These are phyloP conservation scores for Danio jaintianensis DNA, from an alignment of 2,797 vertebrate species.

Conservation along the genomic window DNA sequence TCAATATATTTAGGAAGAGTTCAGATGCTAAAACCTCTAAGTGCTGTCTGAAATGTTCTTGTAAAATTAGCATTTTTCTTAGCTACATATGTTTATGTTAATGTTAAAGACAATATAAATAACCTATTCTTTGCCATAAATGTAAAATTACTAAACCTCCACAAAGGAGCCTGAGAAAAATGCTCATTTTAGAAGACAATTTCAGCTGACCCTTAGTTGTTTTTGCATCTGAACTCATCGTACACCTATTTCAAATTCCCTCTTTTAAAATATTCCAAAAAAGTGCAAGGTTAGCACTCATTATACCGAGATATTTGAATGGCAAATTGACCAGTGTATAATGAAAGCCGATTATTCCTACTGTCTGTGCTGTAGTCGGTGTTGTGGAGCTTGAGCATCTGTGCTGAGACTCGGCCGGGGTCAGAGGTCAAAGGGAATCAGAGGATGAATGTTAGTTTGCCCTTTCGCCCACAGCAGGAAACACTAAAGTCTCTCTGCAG, in stretches of 20 bases:
- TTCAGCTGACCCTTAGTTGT: not conserved
- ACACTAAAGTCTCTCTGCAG: not conserved
- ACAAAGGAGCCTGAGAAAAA: not conserved
- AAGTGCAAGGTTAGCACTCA: not conserved
- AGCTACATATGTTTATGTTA: not conserved
- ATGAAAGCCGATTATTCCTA: too few species aligned
- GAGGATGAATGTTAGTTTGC: slow-evolving; percentile 9
- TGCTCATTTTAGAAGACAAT: not conserved
- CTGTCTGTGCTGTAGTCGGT: not conserved
- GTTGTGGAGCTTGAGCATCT: slow-evolving; percentile 4
- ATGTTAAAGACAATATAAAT: not conserved
- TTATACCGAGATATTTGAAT: not conserved
- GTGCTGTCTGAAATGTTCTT: not conserved
- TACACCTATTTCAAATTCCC: not conserved
- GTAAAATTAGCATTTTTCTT: not conserved
- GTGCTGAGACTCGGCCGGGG: not conserved
- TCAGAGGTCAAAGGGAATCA: slow-evolving; percentile 30
- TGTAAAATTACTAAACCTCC: too few species aligned
- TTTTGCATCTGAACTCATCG: too few species aligned
- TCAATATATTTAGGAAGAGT: not conserved
- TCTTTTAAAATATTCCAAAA: not conserved
- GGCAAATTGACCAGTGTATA: not conserved
- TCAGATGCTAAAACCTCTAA: not conserved
- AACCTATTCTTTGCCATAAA: too few species aligned
- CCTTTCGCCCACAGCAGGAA: slow-evolving; percentile 37